Conservation (phyloP, 2,888 invertebrate genomes). For the Drosophila mulleri region DNA sequence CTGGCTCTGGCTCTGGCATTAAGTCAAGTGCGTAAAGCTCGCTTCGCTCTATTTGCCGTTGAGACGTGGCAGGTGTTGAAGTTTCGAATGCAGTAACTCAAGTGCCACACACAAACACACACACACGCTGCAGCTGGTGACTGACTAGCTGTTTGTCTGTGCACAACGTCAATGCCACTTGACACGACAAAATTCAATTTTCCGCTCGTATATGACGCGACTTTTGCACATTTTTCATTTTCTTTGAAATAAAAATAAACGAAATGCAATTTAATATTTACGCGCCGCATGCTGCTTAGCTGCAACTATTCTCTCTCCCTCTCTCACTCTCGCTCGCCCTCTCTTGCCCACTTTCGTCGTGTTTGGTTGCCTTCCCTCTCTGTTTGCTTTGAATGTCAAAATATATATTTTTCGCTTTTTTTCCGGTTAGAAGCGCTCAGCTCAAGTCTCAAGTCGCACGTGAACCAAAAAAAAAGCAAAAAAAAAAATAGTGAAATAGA, state of each 20-base stretch:
- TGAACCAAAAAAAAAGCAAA: background rate
- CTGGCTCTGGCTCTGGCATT: slow-evolving; percentile 8
- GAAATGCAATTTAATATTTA: slow-evolving; percentile 76
- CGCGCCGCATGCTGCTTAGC: slow-evolving; percentile 47
- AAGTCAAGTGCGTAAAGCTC: slow-evolving; percentile 58
- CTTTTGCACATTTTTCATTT: slow-evolving; percentile 54
- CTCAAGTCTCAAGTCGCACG: slow-evolving; percentile 25
- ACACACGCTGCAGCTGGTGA: slow-evolving; percentile 7
- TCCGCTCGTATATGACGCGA: slow-evolving; percentile 53
- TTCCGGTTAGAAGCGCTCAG: slow-evolving; percentile 15
- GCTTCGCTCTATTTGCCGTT: slow-evolving; percentile 51
- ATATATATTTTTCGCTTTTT: slow-evolving; percentile 28
- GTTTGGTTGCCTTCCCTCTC: background rate
- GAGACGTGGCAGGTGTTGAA: slow-evolving; percentile 51
- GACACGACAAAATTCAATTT: slow-evolving; percentile 76
- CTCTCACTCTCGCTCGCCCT: background rate
- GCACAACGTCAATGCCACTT: slow-evolving; percentile 68
- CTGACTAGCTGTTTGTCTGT: slow-evolving; percentile 17
- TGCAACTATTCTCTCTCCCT: background rate
- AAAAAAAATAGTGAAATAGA: slow-evolving; percentile 2
- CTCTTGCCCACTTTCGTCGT: background rate
- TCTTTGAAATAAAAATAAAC: slow-evolving; percentile 57
- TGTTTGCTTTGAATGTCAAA: slow-evolving; percentile 23
- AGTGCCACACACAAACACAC: background rate
- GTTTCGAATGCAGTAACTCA: slow-evolving; percentile 35